Percentiles rank a stretch among this genome's conserved stretches.
phyloP scores from a whole-genome alignment of 30 jellyfish, hydroid and myxozoan genomes.

The Aurelia sp. region DNA sequence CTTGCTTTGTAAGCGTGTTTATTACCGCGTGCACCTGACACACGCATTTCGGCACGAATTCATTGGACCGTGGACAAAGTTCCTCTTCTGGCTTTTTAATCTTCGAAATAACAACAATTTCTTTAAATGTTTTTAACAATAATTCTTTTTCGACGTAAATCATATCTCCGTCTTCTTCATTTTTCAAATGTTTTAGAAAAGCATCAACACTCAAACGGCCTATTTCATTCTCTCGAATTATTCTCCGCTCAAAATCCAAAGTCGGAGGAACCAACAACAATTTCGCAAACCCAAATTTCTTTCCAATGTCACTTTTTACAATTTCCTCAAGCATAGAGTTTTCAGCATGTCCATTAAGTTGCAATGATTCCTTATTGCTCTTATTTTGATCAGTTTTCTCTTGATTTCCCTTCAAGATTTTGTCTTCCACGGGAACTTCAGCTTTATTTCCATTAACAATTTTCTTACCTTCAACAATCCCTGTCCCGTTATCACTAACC shows the following conservation, averaged over 20 bases:
- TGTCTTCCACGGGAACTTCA: not conserved
- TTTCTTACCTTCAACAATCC: not conserved
- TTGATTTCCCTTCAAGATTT: not conserved
- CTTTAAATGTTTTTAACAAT: constrained; percentile 22
- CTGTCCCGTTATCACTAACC: not conserved
- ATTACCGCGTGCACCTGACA: constrained; percentile 55
- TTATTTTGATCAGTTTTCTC: not conserved
- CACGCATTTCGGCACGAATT: constrained; percentile 17
- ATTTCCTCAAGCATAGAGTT: not conserved
- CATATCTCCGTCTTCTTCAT: constrained; percentile 46
- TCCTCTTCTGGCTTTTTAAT: constrained; percentile 29
- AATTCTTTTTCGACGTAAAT: constrained; percentile 54
- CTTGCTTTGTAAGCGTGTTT: constrained; percentile 18
- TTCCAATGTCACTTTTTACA: not conserved
- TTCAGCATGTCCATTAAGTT: not conserved
- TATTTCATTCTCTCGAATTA: constrained; percentile 37
- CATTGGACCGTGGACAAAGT: constrained; percentile 41
- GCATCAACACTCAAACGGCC: constrained; percentile 40
- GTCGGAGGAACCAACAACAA: constrained; percentile 40
- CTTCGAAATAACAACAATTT: constrained; percentile 29
- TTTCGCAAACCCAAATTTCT: constrained; percentile 45
- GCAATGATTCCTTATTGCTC: not conserved
- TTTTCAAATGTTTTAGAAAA: constrained; percentile 18
- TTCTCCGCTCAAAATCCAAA: constrained; percentile 44
- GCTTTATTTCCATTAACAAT: not conserved